Base-by-base conservation (phyloP, 1,140 invertebrate species). In the Coboldia fuscipes region DNA sequence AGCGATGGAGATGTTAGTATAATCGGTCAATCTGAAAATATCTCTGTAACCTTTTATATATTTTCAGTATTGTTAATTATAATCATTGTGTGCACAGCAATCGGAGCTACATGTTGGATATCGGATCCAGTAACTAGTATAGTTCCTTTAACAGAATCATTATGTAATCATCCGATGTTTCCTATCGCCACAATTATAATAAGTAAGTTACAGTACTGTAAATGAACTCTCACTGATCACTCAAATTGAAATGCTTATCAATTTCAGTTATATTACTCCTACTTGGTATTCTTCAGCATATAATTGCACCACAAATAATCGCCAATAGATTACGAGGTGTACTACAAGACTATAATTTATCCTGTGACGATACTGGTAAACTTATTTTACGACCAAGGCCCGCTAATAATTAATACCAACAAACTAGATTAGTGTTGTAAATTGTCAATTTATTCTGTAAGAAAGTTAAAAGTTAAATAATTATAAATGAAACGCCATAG, bases 151-250 rank as follows among this genome's bases (percentile, higher is more conserved):
- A 70, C 75, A 9, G 82, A 94, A 52, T 96, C 90, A 7, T 61
- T 97, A 16, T 72, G 71, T 48, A 93, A 93, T 56, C 92, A 97
- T 67, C 77, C 81, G n/a, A 86, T 94, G 48, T 97, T 97, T 58
- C 79, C 88, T n/a, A 56, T 89, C 43, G 84, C 84, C 40, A 82
- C 85, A 46, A 61, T 86, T 40, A 62, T 80, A 35, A 60, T 94
- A 54, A 68, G 82, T 76, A 59, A 57, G 47, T 40, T 28, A 38
- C 22, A 23, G 30, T 5, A 19, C 12, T n/a, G 16, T 31, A 7
- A 30, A 33, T 35, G 32, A 5, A 28, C 14, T 26, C n/a, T 26
- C 24, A 26, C 9, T 26, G 9, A 26, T n/a, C 12, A 7, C 10
- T 37, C n/a, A 16, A 37, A 4, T 37, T 36, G 3, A 5, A 33